phyloP scores from a whole-genome alignment of 2,113 vertebrate species.

The Laterallus jamaicensis region DNA sequence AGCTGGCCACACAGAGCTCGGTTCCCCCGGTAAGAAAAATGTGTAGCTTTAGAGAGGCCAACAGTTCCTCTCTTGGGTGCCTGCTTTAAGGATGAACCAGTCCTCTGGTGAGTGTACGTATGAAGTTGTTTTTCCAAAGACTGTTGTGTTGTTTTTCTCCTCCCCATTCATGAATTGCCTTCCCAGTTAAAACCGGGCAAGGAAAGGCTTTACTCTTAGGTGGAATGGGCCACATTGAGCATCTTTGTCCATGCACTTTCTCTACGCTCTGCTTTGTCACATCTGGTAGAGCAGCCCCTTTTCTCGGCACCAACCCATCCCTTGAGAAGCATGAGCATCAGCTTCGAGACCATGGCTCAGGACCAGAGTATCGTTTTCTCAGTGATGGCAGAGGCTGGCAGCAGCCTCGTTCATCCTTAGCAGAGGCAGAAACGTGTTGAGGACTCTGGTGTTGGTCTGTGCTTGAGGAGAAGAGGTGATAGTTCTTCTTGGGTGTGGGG shows the following conservation, averaged over 20 bases:
- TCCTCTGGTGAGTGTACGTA: not conserved
- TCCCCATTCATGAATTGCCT: no score
- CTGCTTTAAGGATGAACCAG: not conserved
- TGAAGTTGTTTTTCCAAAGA: not conserved
- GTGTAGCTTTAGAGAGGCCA: not conserved
- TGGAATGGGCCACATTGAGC: accelerated
- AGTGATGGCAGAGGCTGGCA: not conserved
- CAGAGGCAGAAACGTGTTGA: accelerated
- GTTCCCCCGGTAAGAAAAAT: not conserved
- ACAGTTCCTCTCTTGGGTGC: not conserved
- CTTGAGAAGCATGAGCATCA: not conserved
- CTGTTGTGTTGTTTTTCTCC: not conserved
- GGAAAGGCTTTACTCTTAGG: not conserved
- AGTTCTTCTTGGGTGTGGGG: not conserved
- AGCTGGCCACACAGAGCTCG: not conserved
- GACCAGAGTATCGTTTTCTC: not conserved
- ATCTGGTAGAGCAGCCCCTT: not conserved
- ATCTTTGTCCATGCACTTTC: not conserved
- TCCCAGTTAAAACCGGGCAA: not conserved
- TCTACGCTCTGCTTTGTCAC: accelerated
- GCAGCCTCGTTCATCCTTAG: no score
- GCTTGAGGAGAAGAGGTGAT: not conserved
- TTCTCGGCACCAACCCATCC: not conserved
- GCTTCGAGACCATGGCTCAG: accelerated
- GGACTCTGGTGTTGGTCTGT: not conserved